Base-by-base conservation (phyloP, 2,888 invertebrate species). In the Linnaemya tessellans region DNA sequence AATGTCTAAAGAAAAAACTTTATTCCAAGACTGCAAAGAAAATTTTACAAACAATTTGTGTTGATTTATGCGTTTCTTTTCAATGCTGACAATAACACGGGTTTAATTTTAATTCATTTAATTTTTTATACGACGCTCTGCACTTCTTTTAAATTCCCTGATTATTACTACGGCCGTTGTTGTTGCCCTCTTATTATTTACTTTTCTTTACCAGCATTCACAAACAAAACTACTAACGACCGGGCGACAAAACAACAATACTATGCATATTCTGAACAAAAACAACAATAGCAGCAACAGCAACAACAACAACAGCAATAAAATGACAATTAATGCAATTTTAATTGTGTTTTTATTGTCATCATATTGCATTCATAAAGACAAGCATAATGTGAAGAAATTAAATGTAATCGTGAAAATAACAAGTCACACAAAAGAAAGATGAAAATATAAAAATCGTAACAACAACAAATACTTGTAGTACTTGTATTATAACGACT, bases 291-390 rank as follows among this genome's bases (percentile, higher is more conserved):
- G n/a, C 9, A 18, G 15, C 38, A 30, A 5, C 5, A 49, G 9
- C 49, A 49, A 46, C 49, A 78, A 15, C 38, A 41, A 30, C 30
- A 30, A 30, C 5, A 30, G n/a, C n/a, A 30, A 30, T 3, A 41
- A 79, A 75, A 77, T 86, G 74, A 64, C 82, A 81, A 81, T 84
- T 74, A 84, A 81, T 84, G 80, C 84, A 80, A 74, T 86, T 86
- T 86, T 78, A 86, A 86, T 86, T 86, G 84, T 86, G 20, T 74
- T 83, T 83, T 85, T 79, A 81, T 85, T 80, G 80, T 83, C 79
- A 79, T 77, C 75, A 62, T 43, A 75, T 80, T 70, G 73, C 80
- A 84, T 73, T 80, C 60, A 68, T 70, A 80, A 68, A 62, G 43
- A 54, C 51, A 56, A 22, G 56, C 51, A 62, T 22, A 60, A 49